Evolutionary conservation across 1,140 invertebrate species (phyloP), one percentile per base, ranked within the genome.

Genomic region (Solenopsis invicta): DNA sequence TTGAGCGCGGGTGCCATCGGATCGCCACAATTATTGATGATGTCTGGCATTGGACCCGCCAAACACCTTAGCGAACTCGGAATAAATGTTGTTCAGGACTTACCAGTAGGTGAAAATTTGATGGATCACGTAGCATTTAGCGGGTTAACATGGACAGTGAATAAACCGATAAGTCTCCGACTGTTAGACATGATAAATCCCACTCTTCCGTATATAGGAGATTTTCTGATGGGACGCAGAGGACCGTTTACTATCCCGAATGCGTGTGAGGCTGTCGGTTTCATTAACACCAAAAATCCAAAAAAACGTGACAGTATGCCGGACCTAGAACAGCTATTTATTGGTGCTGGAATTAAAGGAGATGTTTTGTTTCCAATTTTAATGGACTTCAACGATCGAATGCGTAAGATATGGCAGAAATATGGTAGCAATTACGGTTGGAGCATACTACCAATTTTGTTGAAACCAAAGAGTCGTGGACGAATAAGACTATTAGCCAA

Each of bases 121-220:
- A 97, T 98, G 96, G 98, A 98, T 93, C 98, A 98, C 87, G 96
- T 97, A 21, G 96, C 97, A 0, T 96, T 97, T 5, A 97, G 97
- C 1, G 97, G 97, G 1, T 77, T 98, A 2, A 96, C 96, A 2
- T 98, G 97, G 90, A 93, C 96, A 2, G 96, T 97, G 0, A 95
- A 97, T 91, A 93, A 96, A 67, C 94, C 96, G 0, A 92, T 93
- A 45, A 67, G 93, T 66, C 5, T 94, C 6, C 62, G 64, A n/a
- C 88, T 92, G 0, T 8, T 41, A 0, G 56, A 90, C 2, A 3
- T 93, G 0, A 2, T 66, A 0, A 89, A 92, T 90, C 92, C 93
- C 2, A 62, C 85, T 0, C 74, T 93, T 59, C 87, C 95, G 0
- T 93, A 93, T 87, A 91, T 96, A 85, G 94, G 82, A 13, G 95